Conservation (phyloP, 2,113 vertebrate genomes). For the Tupaia tana region DNA sequence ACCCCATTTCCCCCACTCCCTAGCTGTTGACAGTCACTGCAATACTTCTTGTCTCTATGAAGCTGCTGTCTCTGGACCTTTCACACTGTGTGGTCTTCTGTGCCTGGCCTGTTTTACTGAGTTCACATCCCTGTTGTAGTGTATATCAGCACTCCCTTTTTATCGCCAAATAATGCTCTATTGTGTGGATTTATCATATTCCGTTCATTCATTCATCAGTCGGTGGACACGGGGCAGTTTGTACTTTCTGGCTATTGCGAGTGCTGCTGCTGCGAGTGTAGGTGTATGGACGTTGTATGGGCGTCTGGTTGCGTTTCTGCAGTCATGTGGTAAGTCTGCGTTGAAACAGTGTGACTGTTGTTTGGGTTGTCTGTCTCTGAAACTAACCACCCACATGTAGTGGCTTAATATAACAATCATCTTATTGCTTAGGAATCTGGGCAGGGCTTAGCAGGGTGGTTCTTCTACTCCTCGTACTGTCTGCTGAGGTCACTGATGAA, state of each 20-base stretch:
- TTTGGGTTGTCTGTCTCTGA: background rate
- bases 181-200: background rate
- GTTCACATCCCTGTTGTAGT: background rate
- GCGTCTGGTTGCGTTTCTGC: background rate
- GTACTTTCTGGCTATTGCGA: background rate
- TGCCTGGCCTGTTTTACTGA: background rate
- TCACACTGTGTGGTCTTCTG: background rate
- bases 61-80: background rate
- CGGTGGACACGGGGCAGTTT: too few species aligned
- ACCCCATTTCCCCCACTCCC: accelerated
- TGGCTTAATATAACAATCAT: background rate
- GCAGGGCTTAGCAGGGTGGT: background rate
- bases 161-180: too few species aligned
- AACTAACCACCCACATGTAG: background rate
- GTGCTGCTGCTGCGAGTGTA: background rate
- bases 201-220: background rate
- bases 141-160: accelerated
- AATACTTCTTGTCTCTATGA: background rate
- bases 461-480: background rate
- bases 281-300: background rate
- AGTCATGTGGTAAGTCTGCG: background rate
- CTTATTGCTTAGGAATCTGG: background rate
- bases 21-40: too few species aligned
- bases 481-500: background rate
- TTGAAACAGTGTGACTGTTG: background rate